phyloP scores from a whole-genome alignment of 2,888 invertebrate species.

The Dendrolimus pini region DNA sequence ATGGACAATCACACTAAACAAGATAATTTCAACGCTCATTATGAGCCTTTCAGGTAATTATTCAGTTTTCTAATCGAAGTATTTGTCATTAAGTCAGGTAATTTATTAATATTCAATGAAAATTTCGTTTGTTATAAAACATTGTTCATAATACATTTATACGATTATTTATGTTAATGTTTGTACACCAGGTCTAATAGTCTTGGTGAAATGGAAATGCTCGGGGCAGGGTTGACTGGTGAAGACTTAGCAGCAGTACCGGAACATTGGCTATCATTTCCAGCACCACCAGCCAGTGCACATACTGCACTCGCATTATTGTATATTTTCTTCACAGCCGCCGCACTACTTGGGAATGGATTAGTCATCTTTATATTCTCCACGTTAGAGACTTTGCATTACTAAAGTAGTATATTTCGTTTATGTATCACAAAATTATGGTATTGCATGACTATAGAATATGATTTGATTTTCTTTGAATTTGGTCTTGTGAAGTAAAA shows the following conservation, averaged over 20 bases:
- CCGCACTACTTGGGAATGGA: slow-evolving; percentile 87
- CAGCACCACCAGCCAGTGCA: slow-evolving; percentile 87
- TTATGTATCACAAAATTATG: no score
- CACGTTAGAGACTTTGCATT: slow-evolving; percentile 70
- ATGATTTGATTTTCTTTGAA: slow-evolving; percentile 24
- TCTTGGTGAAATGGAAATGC: slow-evolving; percentile 50
- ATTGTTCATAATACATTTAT: no score
- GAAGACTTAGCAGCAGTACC: slow-evolving; percentile 86
- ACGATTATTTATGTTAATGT: not conserved
- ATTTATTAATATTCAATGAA: no score
- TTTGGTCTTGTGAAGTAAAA: not conserved
- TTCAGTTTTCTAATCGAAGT: no score
- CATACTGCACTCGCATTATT: slow-evolving; percentile 87
- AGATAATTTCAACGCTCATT: slow-evolving; percentile 53
- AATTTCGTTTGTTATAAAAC: no score
- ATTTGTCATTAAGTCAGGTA: no score
- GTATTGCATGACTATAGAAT: no score
- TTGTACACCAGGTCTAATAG: slow-evolving; percentile 32
- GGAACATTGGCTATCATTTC: slow-evolving; percentile 87
- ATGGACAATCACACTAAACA: slow-evolving; percentile 58
- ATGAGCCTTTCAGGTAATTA: slow-evolving; percentile 57
- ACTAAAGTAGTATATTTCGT: no score
- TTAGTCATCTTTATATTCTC: slow-evolving; percentile 90
- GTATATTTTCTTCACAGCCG: slow-evolving; percentile 84
- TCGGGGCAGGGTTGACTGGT: slow-evolving; percentile 87